Evolutionary conservation across 2,797 vertebrate species (phyloP).

Genomic region (Sebastes hubbsi): DNA sequence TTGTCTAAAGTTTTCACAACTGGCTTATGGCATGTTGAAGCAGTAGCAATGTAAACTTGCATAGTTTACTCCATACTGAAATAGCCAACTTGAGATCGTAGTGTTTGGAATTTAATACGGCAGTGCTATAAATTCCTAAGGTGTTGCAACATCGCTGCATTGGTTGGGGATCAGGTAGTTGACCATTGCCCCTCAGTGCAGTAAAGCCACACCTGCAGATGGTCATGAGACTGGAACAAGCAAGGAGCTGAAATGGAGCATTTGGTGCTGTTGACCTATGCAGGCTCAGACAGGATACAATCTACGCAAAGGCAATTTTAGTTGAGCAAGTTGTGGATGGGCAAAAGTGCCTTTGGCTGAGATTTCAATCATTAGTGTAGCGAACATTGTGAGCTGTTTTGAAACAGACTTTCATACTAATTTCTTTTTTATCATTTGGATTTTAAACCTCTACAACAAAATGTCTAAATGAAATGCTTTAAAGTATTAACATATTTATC

Average conservation of each 20-base stretch:
- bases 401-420: neutral
- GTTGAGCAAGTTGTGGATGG: neutral
- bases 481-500: neutral
- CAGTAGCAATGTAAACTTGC: neutral
- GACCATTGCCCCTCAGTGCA: constrained; percentile 51
- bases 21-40: neutral
- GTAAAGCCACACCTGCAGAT: constrained; percentile 61
- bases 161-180: constrained; percentile 33
- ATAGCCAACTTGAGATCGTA: neutral
- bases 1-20: neutral
- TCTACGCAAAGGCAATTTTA: neutral
- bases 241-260: neutral
- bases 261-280: constrained; percentile 2
- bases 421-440: neutral
- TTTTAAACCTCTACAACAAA: neutral
- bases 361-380: neutral
- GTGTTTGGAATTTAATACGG: constrained; percentile 23
- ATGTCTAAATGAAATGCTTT: neutral
- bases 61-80: neutral
- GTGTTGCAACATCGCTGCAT: constrained; percentile 28
- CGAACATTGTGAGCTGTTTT: neutral
- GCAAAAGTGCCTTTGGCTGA: neutral
- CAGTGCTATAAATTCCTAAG: constrained; percentile 24
- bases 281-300: constrained; percentile 4
- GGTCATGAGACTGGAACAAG: constrained; percentile 31